Percentiles rank a stretch among this genome's conserved stretches.
Evolutionary conservation across 2,888 invertebrate genomes (phyloP).

Genomic region (Choreutis nemorana): DNA sequence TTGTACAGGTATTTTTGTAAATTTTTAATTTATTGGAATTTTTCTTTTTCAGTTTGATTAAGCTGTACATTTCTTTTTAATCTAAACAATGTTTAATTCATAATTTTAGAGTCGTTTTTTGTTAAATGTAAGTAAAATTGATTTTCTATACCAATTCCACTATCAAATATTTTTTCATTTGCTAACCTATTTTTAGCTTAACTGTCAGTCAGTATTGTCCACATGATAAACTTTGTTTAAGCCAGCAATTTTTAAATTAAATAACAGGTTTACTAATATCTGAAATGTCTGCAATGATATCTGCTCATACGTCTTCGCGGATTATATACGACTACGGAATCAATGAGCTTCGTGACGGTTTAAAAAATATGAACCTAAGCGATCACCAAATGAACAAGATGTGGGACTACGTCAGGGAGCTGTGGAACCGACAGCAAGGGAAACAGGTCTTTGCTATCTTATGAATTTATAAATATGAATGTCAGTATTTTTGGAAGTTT

Average conservation of each 20-base stretch:
- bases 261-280: slow-evolving; percentile 54
- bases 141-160: no score
- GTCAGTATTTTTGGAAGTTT: no score
- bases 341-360: slow-evolving; percentile 54
- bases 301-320: slow-evolving; percentile 54
- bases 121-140: no score
- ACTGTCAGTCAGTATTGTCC: no score
- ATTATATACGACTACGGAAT: slow-evolving; percentile 61
- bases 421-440: slow-evolving; percentile 62
- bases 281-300: slow-evolving; percentile 61
- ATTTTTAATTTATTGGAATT: no score
- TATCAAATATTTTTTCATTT: no score
- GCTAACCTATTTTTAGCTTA: no score
- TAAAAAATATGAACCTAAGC: slow-evolving; percentile 52
- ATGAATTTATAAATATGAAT: no score
- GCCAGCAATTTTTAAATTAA: neutral
- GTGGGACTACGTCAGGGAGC: slow-evolving; percentile 58
- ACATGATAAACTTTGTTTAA: neutral
- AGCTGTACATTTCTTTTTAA: no score
- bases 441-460: slow-evolving; percentile 49
- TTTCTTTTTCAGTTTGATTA: no score
- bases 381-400: slow-evolving; percentile 60
- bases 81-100: no score
- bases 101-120: no score
- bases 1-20: slow-evolving; percentile 46